Evolutionary conservation across 2,113 vertebrate species (phyloP).

Genomic region (Callorhinus ursinus): DNA sequence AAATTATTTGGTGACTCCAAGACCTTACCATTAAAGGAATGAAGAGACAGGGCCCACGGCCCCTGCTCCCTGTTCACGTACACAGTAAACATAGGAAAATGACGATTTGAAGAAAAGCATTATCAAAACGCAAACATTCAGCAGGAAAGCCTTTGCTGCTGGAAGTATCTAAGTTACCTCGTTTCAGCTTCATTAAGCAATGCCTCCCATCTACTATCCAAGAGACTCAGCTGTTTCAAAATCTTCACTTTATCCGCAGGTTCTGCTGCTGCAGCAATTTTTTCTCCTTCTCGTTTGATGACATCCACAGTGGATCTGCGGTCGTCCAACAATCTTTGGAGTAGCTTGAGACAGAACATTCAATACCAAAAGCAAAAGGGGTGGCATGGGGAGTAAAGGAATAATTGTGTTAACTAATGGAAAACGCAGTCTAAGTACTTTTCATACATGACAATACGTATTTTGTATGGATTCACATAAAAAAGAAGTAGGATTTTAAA

Average conservation of each 20-base stretch:
- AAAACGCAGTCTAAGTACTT: neutral
- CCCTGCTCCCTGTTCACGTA: neutral
- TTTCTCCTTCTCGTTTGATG: constrained; percentile 96
- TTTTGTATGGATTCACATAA: neutral
- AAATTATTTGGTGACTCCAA: neutral
- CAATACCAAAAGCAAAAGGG: neutral
- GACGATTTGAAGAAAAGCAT: neutral
- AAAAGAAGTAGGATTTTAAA: neutral
- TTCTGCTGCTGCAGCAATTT: constrained; percentile 94
- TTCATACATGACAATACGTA: neutral
- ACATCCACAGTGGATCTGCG: constrained; percentile 94
- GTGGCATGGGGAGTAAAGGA: neutral
- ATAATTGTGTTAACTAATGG: neutral
- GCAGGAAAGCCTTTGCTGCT: neutral
- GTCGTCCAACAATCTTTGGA: constrained; percentile 96
- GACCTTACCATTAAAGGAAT: neutral
- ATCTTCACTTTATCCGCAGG: constrained; percentile 94
- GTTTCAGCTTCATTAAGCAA: constrained; percentile 95
- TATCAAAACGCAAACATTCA: neutral
- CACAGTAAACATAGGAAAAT: neutral
- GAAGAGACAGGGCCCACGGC: neutral
- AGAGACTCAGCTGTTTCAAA: constrained; percentile 91
- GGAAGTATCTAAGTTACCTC: constrained; percentile 86
- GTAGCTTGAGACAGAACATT: constrained; percentile 88
- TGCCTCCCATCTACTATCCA: constrained; percentile 94